Percentiles rank a stretch among this genome's conserved stretches.
Evolutionary conservation across 2,113 vertebrate genomes (phyloP).

Genomic region (Hemibates koningsi): DNA sequence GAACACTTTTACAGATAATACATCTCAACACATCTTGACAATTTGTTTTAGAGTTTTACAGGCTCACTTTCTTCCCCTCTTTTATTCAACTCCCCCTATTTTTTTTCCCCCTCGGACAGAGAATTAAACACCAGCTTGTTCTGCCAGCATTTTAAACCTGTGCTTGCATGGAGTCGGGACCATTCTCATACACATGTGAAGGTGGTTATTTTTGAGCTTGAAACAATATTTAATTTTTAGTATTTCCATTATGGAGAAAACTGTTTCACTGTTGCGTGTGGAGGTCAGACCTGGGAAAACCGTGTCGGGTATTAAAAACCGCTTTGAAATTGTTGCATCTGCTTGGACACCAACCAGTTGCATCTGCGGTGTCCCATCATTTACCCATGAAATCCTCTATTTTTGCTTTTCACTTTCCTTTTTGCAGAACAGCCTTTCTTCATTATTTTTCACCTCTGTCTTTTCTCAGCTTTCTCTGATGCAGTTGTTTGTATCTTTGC

Average conservation of each 20-base stretch:
- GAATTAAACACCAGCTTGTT: neutral
- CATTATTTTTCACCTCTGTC: neutral
- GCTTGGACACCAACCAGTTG: neutral
- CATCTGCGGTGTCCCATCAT: neutral
- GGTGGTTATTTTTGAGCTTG: neutral
- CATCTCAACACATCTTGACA: accelerated
- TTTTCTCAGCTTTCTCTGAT: neutral
- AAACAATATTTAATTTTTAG: neutral
- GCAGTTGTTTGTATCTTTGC: neutral
- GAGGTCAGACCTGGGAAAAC: neutral
- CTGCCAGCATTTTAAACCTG: neutral
- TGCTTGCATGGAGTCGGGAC: accelerated
- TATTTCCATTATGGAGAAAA: neutral
- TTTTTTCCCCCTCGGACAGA: neutral
- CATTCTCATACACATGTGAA: neutral
- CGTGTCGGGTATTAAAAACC: accelerated
- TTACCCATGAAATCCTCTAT: neutral
- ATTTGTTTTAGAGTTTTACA: neutral
- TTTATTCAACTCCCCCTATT: neutral
- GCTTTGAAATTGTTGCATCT: neutral
- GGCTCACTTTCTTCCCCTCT: neutral
- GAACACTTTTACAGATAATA: neutral
- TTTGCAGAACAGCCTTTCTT: neutral
- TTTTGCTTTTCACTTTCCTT: neutral
- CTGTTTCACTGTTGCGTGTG: neutral